Percentiles rank a stretch among this genome's conserved stretches.
These are phyloP conservation scores for Pterocles orientalis DNA, from an alignment of 2,113 vertebrate genomes.

Conservation along the genomic window DNA sequence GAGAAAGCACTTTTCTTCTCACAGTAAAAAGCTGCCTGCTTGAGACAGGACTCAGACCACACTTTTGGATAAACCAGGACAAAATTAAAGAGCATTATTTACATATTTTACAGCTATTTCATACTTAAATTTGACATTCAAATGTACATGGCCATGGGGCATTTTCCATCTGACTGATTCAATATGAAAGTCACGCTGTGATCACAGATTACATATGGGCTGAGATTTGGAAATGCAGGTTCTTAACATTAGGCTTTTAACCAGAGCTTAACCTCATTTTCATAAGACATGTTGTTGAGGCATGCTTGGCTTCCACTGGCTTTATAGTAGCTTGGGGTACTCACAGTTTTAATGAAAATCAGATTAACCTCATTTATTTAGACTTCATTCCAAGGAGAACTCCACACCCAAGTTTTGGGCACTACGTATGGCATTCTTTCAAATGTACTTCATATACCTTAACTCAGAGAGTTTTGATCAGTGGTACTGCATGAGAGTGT, in stretches of 20 bases:
- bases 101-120: conserved; percentile 16
- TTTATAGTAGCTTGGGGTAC: background rate
- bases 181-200: background rate
- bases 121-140: conserved; percentile 22
- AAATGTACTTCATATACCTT: background rate
- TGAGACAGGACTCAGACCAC: background rate
- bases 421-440: background rate
- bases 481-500: background rate
- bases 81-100: conserved; percentile 7
- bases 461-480: background rate
- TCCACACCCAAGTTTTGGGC: background rate
- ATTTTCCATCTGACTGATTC: conserved; percentile 11
- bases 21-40: background rate
- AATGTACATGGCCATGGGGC: background rate
- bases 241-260: background rate
- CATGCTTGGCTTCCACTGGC: conserved; percentile 5
- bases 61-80: background rate
- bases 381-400: background rate
- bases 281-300: background rate
- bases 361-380: conserved; percentile 39
- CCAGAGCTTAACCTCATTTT: conserved; percentile 18
- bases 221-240: background rate
- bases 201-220: background rate
- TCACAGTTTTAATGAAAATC: conserved; percentile 20
- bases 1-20: background rate